Base-by-base conservation (phyloP, 2,797 vertebrate genomes). In the Borostomias antarcticus region DNA sequence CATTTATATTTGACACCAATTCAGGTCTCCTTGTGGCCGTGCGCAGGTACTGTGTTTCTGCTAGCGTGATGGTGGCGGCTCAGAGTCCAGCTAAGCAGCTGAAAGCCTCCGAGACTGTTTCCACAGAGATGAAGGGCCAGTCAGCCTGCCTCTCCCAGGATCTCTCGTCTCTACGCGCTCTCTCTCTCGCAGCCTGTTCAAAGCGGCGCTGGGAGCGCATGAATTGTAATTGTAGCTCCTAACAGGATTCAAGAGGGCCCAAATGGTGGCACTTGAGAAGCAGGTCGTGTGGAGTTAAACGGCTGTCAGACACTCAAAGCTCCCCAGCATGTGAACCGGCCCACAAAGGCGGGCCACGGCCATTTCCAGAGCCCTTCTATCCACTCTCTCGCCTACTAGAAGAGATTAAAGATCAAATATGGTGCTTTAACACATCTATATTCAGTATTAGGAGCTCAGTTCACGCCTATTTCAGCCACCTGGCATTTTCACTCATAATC, bases 271-370 rank as follows among this genome's bases (percentile, higher is more conserved):
- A 85, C 88, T 91, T 89, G 86, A 90, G 89, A 90, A 89, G 68
- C 89, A 86, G 91, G 90, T 90, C 84, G 84, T 89, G 89, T 89
- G 89, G 89, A 91, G 90, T 91, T 92, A 93, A 93, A 92, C 87
- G 89, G 88, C 90, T 91, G 90, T 92, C 91, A 91, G 83, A 78
- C 77, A 80, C 83, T 88, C 85, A 89, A 89, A 89, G 86, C 85
- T 77, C 64, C 80, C 73, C 75, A 80, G 86, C 83, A 86, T 89
- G 88, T 82, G 87, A 90, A 86, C 82, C 81, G 79, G 51, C 76
- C 69, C 65, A 83, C 82, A 89, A 88, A 85, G 67, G 74, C 72
- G 33, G 78, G 82, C 81, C 23, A 78, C 78, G 78, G 77, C 79
- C 69, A 69, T 75, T 64, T 74, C 63, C 70, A 75, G 60, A 66